These are phyloP conservation scores for Drosophila neoperkinsi DNA, from an alignment of 2,888 invertebrate species.

Conservation along the genomic window DNA sequence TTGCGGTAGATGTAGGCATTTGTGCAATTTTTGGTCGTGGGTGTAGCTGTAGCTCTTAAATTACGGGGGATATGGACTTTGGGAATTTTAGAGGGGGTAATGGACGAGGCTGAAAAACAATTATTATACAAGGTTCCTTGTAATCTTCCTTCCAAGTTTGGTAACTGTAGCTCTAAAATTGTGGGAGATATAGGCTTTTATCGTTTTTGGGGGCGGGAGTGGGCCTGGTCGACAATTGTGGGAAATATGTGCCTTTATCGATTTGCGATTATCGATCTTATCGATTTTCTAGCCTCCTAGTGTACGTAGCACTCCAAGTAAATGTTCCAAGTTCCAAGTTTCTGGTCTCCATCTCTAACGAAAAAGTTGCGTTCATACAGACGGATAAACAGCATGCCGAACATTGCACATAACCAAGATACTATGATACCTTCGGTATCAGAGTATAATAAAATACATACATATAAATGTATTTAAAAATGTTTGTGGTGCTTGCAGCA, in stretches of 20 bases:
- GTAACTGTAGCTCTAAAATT: background rate
- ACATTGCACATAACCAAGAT: background rate
- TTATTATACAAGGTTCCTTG: background rate
- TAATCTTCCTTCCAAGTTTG: background rate
- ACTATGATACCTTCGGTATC: background rate
- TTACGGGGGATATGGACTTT: background rate
- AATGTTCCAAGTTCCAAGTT: no score
- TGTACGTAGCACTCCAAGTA: no score
- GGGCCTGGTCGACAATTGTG: no score
- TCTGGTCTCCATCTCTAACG: no score
- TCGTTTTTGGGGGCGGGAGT: no score
- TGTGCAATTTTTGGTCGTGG: background rate
- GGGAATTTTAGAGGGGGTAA: background rate
- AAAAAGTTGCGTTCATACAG: no score
- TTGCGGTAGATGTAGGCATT: background rate
- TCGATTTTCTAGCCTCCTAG: no score
- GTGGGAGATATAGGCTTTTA: no score
- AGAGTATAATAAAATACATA: background rate
- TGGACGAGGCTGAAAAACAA: background rate
- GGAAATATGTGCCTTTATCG: no score
- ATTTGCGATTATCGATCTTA: no score
- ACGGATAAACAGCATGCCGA: no score
- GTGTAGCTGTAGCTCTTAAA: background rate
- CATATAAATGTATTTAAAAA: conserved; percentile 1
- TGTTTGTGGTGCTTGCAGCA: conserved; percentile 30